Conservation (phyloP, 1,140 invertebrate genomes). For the Popillia japonica region DNA sequence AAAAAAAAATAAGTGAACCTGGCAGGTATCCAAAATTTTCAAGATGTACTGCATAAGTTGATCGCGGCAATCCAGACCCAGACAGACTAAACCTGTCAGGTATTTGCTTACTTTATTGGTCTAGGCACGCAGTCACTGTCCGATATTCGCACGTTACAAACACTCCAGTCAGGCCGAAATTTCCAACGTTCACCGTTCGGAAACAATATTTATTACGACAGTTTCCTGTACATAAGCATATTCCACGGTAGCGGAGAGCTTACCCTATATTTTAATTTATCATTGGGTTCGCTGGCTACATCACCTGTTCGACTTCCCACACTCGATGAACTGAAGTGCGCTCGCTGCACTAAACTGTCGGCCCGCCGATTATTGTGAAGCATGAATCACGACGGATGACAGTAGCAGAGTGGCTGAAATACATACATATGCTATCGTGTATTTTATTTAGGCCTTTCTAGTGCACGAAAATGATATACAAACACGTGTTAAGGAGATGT, state of each 20-base stretch:
- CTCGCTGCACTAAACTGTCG: background rate
- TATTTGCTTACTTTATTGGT: conserved; percentile 38
- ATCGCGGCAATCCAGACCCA: conserved; percentile 8
- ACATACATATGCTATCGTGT: background rate
- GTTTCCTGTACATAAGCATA: conserved; percentile 9
- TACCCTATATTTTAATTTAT: conserved; percentile 32
- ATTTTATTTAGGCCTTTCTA: background rate
- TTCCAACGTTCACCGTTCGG: background rate
- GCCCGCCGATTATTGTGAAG: background rate
- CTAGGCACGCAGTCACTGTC: conserved; percentile 34
- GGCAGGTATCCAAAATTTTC: conserved; percentile 27
- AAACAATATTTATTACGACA: conserved; percentile 14
- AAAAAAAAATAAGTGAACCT: conserved; percentile 31
- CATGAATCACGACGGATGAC: conserved; percentile 20
- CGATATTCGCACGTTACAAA: conserved; percentile 31
- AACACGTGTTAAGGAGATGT: conserved; percentile 17
- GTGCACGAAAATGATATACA: conserved; percentile 7
- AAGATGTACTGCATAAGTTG: conserved; percentile 38
- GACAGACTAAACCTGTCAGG: conserved; percentile 39
- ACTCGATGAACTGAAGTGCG: background rate
- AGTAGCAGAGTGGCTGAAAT: background rate
- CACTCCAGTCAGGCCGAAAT: background rate
- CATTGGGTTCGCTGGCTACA: conserved; percentile 24
- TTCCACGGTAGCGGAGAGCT: background rate
- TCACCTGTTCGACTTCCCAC: conserved; percentile 29